Base-by-base conservation (phyloP, 2,113 vertebrate genomes). In the Coptodon bakossiorum region DNA sequence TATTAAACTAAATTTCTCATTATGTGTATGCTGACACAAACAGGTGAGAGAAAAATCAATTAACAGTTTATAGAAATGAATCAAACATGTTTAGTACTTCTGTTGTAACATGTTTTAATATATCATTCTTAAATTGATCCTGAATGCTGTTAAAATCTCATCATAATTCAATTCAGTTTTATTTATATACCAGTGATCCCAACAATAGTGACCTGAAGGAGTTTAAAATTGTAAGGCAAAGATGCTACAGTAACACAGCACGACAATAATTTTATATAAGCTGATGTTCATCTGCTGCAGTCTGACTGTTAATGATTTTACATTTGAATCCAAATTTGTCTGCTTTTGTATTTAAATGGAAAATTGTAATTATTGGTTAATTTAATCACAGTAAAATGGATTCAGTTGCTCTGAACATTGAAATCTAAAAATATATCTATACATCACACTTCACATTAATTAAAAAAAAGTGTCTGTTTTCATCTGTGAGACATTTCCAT, bases 281-380 rank as follows among this genome's bases (percentile, higher is more conserved):
- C 48, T 50, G 48, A 50, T 50, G 16, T 50, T 1, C 48, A 50
- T 2, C 48, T 50, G 3, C 48, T 2, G 48, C 48, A 50, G 48
- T 50, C 3, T 9, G 48, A 5, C 48, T 50, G 48, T 19, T 0
- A 52, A 9, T 1, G 17, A 19, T 1, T 50, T 50, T 50, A 50
- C 0, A 0, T 50, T 17, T 17, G 0, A n/a, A n/a, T n/a, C n/a
- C n/a, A n/a, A 5, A 17, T 50, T 9, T 19, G 1, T 50, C 48
- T 9, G 7, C 48, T 50, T 50, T 19, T 9, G 17, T 50, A 52
- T 52, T 52, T 52, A 1, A 52, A 52, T 5, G 48, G 48, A 0
- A 3, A 5, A 52, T 52, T 52, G 1, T 19, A 48, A 17, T 4
- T 4, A 0, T 7, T 48, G 16, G 2, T 48, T 48, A 48, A 48